phyloP scores from a whole-genome alignment of 2,797 vertebrate species.

The Clamator glandarius region DNA sequence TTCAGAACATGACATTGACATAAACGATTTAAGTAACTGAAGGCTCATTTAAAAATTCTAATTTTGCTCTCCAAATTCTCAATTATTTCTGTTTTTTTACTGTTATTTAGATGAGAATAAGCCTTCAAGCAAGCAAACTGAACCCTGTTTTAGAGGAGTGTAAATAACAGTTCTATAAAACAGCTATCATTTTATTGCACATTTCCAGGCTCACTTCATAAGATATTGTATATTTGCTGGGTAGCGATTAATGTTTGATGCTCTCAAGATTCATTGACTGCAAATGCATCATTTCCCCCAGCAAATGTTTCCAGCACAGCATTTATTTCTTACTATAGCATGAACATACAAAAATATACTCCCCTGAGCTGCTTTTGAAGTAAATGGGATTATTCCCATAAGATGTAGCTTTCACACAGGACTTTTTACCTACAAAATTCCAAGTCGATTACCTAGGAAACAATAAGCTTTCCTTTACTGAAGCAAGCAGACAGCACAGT shows the following conservation, averaged over 20 bases:
- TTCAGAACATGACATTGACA: not conserved
- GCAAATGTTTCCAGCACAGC: not conserved
- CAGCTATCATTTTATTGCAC: not conserved
- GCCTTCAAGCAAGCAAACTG: not conserved
- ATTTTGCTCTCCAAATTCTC: not conserved
- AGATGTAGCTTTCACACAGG: not conserved
- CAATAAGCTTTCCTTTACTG: conserved; percentile 18
- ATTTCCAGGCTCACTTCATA: not conserved
- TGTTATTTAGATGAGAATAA: not conserved
- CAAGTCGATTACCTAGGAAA: conserved; percentile 15
- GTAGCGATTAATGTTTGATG: conserved; percentile 8
- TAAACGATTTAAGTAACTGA: not conserved
- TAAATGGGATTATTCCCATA: not conserved
- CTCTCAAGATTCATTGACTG: not conserved
- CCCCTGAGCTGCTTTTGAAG: not conserved
- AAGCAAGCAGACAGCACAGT: conserved; percentile 21
- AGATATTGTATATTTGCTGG: not conserved
- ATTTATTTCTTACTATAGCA: not conserved
- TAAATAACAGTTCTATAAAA: not conserved
- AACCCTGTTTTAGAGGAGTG: not conserved
- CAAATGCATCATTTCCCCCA: not conserved
- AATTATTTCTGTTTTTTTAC: not conserved
- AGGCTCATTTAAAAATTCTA: not conserved
- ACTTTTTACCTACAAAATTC: not conserved
- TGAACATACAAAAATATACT: not conserved